phyloP scores from a whole-genome alignment of 2,113 vertebrate species.

The Miniopterus natalensis region DNA sequence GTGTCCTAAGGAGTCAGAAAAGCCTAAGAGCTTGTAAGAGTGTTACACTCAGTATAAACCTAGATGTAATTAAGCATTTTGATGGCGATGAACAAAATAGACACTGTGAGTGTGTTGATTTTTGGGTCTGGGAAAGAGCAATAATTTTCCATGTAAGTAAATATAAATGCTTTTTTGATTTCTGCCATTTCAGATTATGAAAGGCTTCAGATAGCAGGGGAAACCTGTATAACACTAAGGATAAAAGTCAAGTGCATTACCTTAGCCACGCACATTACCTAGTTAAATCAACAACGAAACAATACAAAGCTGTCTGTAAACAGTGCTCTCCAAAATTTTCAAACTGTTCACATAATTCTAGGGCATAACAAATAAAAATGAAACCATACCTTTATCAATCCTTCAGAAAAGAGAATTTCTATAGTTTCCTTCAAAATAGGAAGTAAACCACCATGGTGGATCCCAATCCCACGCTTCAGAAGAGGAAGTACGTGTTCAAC shows the following conservation, averaged over 20 bases:
- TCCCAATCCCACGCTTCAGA: constrained; percentile 97
- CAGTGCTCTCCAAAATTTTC: background rate
- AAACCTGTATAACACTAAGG: background rate
- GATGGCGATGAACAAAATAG: no score
- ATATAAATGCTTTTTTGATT: background rate
- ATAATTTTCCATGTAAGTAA: background rate
- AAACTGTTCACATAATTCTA: background rate
- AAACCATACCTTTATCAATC: constrained; percentile 94
- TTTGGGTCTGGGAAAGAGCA: background rate
- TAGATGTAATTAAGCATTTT: background rate
- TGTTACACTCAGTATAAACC: background rate
- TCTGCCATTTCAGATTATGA: background rate
- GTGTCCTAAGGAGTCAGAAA: background rate
- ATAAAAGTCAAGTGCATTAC: background rate
- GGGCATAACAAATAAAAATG: background rate
- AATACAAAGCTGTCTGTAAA: background rate
- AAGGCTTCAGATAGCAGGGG: background rate
- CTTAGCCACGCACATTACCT: background rate
- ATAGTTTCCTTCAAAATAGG: constrained; percentile 99
- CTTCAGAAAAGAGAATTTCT: constrained; percentile 99
- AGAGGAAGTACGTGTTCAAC: constrained; percentile 95
- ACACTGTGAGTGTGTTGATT: background rate
- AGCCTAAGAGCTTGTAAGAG: background rate
- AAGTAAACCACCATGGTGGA: constrained; percentile 98
- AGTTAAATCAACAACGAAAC: background rate